A percentile compares a stretch with the other conserved stretches of the same genome.
These are phyloP conservation scores for Callipepla squamata DNA, from an alignment of 2,113 vertebrate species.

Conservation along the genomic window DNA sequence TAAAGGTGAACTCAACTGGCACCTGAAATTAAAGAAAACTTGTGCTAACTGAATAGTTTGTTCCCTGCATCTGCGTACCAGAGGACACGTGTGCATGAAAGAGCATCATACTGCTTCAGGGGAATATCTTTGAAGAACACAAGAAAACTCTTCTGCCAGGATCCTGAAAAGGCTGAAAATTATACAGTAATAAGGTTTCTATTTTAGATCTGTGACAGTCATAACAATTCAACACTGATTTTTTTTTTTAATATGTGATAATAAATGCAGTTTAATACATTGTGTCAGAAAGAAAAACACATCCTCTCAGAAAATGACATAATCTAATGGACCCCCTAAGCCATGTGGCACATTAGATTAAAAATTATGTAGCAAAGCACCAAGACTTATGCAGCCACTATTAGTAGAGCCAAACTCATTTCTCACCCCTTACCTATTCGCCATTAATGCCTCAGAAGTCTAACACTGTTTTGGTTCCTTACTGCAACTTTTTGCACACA, in stretches of 20 bases:
- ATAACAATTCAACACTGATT: background rate
- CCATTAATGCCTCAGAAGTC: background rate
- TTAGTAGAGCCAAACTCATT: constrained; percentile 12
- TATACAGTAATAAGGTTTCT: constrained; percentile 6
- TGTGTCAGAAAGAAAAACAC: background rate
- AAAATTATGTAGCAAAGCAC: constrained; percentile 26
- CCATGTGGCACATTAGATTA: background rate
- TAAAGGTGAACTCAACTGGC: background rate
- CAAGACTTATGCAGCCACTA: constrained; percentile 2
- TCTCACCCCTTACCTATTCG: constrained; percentile 12
- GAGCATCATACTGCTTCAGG: background rate
- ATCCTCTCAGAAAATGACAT: constrained; percentile 7
- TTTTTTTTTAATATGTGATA: background rate
- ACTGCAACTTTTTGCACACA: background rate
- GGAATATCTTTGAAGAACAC: background rate
- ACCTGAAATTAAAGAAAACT: background rate
- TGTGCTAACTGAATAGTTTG: background rate
- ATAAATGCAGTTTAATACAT: constrained; percentile 28
- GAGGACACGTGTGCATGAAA: background rate
- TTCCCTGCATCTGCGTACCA: constrained; percentile 3
- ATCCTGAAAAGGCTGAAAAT: background rate
- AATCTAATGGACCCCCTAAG: background rate
- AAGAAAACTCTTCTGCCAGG: constrained; percentile 8
- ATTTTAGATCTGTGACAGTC: constrained; percentile 20
- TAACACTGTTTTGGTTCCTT: background rate